Percentiles rank a stretch among this genome's conserved stretches.
phyloP scores from a whole-genome alignment of 2,797 vertebrate species.

The Melopsittacus undulatus region DNA sequence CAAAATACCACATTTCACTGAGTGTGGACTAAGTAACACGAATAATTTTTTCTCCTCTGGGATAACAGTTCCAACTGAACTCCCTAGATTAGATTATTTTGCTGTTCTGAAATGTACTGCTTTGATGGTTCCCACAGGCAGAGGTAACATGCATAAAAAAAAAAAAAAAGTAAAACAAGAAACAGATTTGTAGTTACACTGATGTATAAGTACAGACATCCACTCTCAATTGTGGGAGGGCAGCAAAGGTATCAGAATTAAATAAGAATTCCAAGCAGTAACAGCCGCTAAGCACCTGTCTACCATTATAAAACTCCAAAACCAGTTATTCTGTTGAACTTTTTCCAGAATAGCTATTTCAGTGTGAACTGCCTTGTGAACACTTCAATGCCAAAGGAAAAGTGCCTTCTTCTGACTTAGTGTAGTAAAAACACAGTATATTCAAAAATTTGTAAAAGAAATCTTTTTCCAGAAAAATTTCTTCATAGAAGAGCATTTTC shows the following conservation, averaged over 20 bases:
- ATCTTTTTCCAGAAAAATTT: background rate
- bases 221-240: background rate
- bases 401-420: background rate
- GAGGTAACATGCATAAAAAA: background rate
- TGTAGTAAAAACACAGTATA: background rate
- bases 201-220: background rate
- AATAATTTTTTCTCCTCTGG: background rate
- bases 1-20: background rate
- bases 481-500: accelerated
- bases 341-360: background rate
- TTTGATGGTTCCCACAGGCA: background rate
- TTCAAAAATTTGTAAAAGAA: background rate
- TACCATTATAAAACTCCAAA: background rate
- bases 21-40: slow-evolving; percentile 12
- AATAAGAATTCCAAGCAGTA: background rate
- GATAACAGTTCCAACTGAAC: background rate
- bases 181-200: background rate
- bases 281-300: background rate
- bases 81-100: background rate
- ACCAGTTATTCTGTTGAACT: background rate
- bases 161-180: background rate
- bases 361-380: background rate
- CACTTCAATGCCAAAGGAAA: background rate
- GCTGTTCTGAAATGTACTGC: background rate
- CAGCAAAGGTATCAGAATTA: background rate